Evolutionary conservation across 2,888 invertebrate species (phyloP).

Genomic region (Anaspis maculata): DNA sequence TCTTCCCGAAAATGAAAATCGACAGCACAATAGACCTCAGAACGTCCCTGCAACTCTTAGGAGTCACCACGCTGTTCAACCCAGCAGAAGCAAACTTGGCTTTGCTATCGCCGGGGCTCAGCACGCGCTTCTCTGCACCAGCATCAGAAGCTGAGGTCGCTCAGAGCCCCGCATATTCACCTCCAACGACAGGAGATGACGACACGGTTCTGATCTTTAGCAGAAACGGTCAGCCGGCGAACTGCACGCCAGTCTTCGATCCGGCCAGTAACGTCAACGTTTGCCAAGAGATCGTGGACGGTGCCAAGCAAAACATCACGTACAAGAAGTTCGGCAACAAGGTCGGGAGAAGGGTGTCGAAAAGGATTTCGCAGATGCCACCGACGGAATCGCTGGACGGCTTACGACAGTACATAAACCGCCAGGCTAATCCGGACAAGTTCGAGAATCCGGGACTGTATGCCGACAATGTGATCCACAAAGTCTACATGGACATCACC

Average conservation of each 20-base stretch:
- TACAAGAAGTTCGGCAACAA: constrained; percentile 34
- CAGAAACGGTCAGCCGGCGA: constrained; percentile 17
- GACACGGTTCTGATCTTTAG: constrained; percentile 24
- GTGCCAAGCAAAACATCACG: constrained; percentile 20
- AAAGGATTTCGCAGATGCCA: constrained; percentile 16
- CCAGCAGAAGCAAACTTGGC: constrained; percentile 57
- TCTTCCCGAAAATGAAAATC: constrained; percentile 67
- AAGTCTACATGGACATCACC: constrained; percentile 55
- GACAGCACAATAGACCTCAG: constrained; percentile 51
- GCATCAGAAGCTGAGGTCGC: constrained; percentile 5
- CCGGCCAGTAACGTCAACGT: constrained; percentile 22
- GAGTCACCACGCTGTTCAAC: constrained; percentile 56
- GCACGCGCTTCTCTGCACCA: constrained; percentile 1
- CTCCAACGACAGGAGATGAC: constrained; percentile 6
- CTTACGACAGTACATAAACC: constrained; percentile 27
- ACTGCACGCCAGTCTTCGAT: constrained; percentile 30
- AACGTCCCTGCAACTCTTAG: constrained; percentile 48
- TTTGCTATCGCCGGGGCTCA: constrained; percentile 47
- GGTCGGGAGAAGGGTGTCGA: constrained; percentile 32
- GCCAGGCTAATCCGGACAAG: constrained; percentile 39
- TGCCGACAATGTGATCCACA: constrained; percentile 56
- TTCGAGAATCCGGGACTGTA: constrained; percentile 55
- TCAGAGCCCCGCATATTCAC: constrained; percentile 7
- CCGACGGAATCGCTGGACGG: constrained; percentile 27
- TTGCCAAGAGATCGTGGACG: constrained; percentile 21